Conservation (phyloP, 2,113 vertebrate genomes). For the Dryoscopus gambensis region DNA sequence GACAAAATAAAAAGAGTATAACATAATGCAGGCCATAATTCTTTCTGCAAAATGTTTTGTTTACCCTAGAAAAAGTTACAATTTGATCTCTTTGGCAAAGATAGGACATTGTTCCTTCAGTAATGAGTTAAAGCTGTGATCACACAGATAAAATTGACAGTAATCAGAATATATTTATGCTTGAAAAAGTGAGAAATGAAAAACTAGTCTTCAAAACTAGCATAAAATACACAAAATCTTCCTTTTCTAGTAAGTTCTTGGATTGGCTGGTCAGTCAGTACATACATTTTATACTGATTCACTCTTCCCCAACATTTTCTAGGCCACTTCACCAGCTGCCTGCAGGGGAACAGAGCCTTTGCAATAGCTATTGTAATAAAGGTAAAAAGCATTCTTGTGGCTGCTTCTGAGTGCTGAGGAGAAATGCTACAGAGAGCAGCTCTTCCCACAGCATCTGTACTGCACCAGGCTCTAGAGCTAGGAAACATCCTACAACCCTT, state of each 20-base stretch:
- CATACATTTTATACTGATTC: background rate
- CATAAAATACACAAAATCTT: background rate
- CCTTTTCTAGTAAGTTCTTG: background rate
- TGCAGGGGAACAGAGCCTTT: background rate
- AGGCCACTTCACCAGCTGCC: background rate
- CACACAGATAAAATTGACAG: background rate
- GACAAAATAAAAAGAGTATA: background rate
- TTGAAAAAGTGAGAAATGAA: background rate
- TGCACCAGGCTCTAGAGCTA: background rate
- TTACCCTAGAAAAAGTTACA: background rate
- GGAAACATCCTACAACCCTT: background rate
- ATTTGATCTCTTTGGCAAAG: background rate
- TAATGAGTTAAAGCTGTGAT: background rate
- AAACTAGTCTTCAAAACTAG: background rate
- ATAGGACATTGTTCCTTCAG: background rate
- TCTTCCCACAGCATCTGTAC: background rate
- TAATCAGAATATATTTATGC: background rate
- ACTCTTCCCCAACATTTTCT: background rate
- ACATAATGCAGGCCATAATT: background rate
- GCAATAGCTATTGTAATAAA: background rate
- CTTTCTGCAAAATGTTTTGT: background rate
- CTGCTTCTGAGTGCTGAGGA: background rate
- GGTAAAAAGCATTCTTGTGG: background rate
- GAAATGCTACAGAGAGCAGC: background rate
- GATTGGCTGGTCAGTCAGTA: background rate